Conservation (phyloP, 2,113 vertebrate species). For the Varanus komodoensis region DNA sequence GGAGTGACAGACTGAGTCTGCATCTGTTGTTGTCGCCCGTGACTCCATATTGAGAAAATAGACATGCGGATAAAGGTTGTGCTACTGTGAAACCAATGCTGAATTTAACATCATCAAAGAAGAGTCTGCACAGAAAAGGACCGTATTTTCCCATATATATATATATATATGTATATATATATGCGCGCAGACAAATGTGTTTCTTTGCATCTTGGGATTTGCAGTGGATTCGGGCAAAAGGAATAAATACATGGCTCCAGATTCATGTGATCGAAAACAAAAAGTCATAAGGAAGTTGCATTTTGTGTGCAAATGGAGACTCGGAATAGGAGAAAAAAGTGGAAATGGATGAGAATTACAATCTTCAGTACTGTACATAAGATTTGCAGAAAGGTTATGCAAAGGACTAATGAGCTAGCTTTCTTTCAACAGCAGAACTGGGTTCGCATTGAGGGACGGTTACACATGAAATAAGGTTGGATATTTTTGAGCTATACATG, state of each 20-base stretch:
- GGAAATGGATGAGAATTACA: slow-evolving; percentile 55
- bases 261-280: slow-evolving; percentile 55
- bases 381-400: slow-evolving; percentile 57
- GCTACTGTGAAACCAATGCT: slow-evolving; percentile 77
- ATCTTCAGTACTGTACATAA: slow-evolving; percentile 51
- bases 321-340: slow-evolving; percentile 59
- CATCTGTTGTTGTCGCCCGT: slow-evolving; percentile 80
- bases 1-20: slow-evolving; percentile 83
- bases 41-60: slow-evolving; percentile 76
- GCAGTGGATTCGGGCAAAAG: slow-evolving; percentile 56
- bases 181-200: slow-evolving; percentile 51
- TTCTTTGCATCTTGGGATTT: slow-evolving; percentile 67
- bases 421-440: slow-evolving; percentile 60
- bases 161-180: slow-evolving; percentile 24
- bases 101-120: slow-evolving; percentile 74
- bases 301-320: slow-evolving; percentile 66
- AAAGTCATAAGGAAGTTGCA: slow-evolving; percentile 63
- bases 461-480: slow-evolving; percentile 22
- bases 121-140: slow-evolving; percentile 74
- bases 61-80: slow-evolving; percentile 75
- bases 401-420: slow-evolving; percentile 36
- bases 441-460: slow-evolving; percentile 51
- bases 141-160: too few relatives aligned
- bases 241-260: slow-evolving; percentile 58
- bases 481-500: slow-evolving; percentile 43